These are phyloP conservation scores for Leptoclinus maculatus DNA, from an alignment of 2,797 vertebrate species.

Conservation along the genomic window DNA sequence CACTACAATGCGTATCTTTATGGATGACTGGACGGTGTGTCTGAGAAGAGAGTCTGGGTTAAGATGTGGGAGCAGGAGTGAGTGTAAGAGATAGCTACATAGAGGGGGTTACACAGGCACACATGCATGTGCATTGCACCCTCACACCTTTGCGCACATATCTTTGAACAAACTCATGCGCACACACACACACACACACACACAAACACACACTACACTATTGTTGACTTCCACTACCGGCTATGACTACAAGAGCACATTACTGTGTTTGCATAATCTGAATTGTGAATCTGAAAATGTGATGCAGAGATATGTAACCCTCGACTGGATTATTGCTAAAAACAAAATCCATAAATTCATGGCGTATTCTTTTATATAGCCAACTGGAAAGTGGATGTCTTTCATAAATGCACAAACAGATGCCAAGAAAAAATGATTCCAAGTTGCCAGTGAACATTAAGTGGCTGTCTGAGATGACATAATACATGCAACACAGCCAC, in stretches of 20 bases:
- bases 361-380: constrained; percentile 19
- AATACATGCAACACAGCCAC: constrained; percentile 37
- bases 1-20: constrained; percentile 30
- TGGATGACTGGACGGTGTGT: constrained; percentile 49
- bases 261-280: not conserved
- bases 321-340: not conserved
- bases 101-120: constrained; percentile 8
- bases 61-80: constrained; percentile 12
- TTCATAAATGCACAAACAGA: constrained; percentile 9
- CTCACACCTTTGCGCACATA: not conserved
- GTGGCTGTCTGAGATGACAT: constrained; percentile 18
- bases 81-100: constrained; percentile 23
- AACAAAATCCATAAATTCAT: not conserved
- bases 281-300: constrained; percentile 1
- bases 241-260: not conserved
- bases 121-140: constrained; percentile 31
- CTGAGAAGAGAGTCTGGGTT: constrained; percentile 33
- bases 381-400: constrained; percentile 29
- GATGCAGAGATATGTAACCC: not conserved
- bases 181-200: not conserved
- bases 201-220: too few relatives aligned
- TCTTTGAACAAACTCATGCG: not conserved
- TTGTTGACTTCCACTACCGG: not conserved
- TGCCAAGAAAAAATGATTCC: constrained; percentile 23
- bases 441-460: constrained; percentile 42